Evolutionary conservation across 2,797 vertebrate species (phyloP).

Genomic region (Myotis findleyi): DNA sequence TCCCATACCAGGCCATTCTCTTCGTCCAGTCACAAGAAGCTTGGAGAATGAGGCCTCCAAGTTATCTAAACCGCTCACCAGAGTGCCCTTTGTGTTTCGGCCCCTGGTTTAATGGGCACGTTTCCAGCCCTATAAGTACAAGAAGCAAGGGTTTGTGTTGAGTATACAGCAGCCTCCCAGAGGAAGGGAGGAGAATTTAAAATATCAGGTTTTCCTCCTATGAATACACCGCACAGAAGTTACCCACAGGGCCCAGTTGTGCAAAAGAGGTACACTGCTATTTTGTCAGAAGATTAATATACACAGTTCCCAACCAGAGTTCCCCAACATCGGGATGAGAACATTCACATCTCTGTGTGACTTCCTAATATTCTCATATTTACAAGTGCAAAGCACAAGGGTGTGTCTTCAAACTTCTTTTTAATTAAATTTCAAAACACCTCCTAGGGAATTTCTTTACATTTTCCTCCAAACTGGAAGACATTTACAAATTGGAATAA

Average conservation of each 20-base stretch:
- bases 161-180: constrained; percentile 55
- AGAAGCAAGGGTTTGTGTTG: constrained; percentile 68
- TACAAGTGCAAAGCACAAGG: not conserved
- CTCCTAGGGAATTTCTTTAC: constrained; percentile 50
- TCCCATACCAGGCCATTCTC: not conserved
- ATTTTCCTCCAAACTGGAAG: constrained; percentile 29
- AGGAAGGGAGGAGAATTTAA: constrained; percentile 81
- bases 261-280: constrained; percentile 57
- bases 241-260: constrained; percentile 70
- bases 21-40: not conserved
- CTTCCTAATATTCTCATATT: not conserved
- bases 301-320: constrained; percentile 45
- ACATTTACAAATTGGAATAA: constrained; percentile 59
- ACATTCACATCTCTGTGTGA: constrained; percentile 43
- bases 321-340: not conserved
- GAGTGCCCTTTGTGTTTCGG: constrained; percentile 46
- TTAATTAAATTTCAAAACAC: constrained; percentile 54
- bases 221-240: constrained; percentile 72
- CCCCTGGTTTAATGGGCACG: constrained; percentile 6
- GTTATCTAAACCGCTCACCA: not conserved
- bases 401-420: constrained; percentile 41
- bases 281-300: constrained; percentile 74
- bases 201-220: constrained; percentile 77
- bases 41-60: not conserved
- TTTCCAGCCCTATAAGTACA: constrained; percentile 60